Evolutionary conservation across 2,888 invertebrate genomes (phyloP).

Genomic region (Agrypnus murinus): DNA sequence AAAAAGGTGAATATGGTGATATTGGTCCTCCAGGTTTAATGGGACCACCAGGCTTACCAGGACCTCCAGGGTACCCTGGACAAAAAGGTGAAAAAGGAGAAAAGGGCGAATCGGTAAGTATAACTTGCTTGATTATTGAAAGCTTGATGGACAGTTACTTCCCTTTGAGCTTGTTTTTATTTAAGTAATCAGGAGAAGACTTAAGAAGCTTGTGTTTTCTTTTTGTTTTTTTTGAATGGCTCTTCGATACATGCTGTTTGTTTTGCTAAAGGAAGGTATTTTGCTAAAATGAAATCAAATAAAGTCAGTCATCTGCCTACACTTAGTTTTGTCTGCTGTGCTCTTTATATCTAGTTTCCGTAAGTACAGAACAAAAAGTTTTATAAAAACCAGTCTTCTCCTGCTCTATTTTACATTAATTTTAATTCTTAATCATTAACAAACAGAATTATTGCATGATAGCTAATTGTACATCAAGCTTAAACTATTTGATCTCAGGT

Average conservation of each 20-base stretch:
- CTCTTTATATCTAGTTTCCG: constrained; percentile 1
- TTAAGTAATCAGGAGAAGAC: constrained; percentile 27
- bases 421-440: background rate
- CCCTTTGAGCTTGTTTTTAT: constrained; percentile 1
- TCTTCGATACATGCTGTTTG: background rate
- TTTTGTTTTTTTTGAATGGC: constrained; percentile 11
- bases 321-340: background rate
- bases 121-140: constrained; percentile 19
- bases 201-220: background rate
- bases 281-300: background rate
- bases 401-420: constrained; percentile 20
- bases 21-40: constrained; percentile 95
- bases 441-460: constrained; percentile 11
- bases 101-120: constrained; percentile 93
- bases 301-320: background rate
- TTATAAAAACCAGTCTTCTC: constrained; percentile 24
- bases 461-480: constrained; percentile 42
- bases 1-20: constrained; percentile 91
- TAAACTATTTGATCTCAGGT: constrained; percentile 49
- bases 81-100: constrained; percentile 93
- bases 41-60: constrained; percentile 92
- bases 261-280: background rate
- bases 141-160: constrained; percentile 40
- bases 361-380: constrained; percentile 12
- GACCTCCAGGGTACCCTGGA: constrained; percentile 91